Percentiles rank a stretch among this genome's conserved stretches.
Conservation (phyloP, 2,797 vertebrate species). For the Falco cherrug region DNA sequence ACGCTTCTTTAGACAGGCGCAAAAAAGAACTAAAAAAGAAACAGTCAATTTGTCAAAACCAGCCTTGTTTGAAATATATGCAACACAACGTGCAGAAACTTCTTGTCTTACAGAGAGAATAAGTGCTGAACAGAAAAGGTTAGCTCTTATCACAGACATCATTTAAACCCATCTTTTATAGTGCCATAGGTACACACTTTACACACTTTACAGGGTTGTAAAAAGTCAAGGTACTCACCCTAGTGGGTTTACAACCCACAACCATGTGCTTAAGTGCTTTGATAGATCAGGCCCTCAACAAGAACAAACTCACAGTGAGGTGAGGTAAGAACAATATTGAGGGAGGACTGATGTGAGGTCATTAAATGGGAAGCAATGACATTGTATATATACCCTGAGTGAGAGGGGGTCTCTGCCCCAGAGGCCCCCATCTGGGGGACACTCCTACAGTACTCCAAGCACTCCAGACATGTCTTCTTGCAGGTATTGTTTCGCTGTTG, state of each 20-base stretch:
- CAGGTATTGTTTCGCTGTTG: not conserved
- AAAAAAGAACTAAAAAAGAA: conserved; percentile 39
- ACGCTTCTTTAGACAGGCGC: not conserved
- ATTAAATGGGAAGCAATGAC: not conserved
- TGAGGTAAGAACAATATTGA: not conserved
- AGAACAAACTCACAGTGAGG: conserved; percentile 41
- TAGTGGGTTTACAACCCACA: conserved; percentile 47
- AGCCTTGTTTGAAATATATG: conserved; percentile 61
- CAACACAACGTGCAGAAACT: conserved; percentile 32
- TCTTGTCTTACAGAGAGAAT: conserved; percentile 24
- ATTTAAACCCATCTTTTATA: conserved; percentile 53
- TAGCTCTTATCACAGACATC: conserved; percentile 40
- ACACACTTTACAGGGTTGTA: conserved; percentile 53
- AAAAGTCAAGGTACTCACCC: conserved; percentile 56
- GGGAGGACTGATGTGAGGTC: not conserved
- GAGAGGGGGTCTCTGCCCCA: not conserved
- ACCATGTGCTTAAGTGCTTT: conserved; percentile 38
- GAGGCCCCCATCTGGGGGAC: not conserved
- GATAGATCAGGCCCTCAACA: conserved; percentile 51
- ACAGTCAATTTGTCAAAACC: conserved; percentile 55
- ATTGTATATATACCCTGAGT: not conserved
- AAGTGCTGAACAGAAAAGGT: conserved; percentile 39
- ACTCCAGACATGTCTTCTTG: not conserved
- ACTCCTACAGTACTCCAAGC: not conserved
- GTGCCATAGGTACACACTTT: conserved; percentile 35